Evolutionary conservation across 2,113 vertebrate species (phyloP).

Genomic region (Porphyrio hochstetteri): DNA sequence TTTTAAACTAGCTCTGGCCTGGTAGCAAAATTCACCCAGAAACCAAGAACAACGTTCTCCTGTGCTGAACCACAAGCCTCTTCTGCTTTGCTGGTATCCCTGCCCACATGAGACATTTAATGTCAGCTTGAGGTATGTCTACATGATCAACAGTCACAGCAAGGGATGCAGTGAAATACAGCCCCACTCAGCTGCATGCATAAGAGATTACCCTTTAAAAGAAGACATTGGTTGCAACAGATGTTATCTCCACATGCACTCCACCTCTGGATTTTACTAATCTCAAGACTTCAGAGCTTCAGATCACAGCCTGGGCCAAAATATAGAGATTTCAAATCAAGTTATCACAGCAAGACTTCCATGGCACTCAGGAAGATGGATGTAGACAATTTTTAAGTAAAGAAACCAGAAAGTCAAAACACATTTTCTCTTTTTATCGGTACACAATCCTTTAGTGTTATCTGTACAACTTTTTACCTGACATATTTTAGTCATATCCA

Average conservation of each 20-base stretch:
- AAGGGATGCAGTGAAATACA: neutral
- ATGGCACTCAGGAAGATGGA: neutral
- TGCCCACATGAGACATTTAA: neutral
- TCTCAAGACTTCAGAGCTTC: neutral
- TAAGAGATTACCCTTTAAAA: neutral
- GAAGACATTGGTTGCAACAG: neutral
- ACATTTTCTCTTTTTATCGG: neutral
- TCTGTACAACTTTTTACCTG: neutral
- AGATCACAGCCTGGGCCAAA: constrained; percentile 16
- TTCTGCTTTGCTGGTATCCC: neutral
- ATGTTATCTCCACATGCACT: neutral
- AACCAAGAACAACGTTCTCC: neutral
- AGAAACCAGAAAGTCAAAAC: neutral
- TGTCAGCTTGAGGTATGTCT: neutral
- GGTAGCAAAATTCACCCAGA: neutral
- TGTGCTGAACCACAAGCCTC: neutral
- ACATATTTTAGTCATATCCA: neutral
- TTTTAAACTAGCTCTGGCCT: neutral
- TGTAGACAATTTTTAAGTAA: neutral
- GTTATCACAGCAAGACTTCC: constrained; percentile 11
- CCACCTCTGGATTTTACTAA: constrained; percentile 43
- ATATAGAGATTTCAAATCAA: constrained; percentile 14
- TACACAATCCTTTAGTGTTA: neutral
- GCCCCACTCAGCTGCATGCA: neutral
- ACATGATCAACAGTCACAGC: neutral